Base-by-base conservation (phyloP, 2,113 vertebrate genomes). In the Lethenteron camtschaticum region DNA sequence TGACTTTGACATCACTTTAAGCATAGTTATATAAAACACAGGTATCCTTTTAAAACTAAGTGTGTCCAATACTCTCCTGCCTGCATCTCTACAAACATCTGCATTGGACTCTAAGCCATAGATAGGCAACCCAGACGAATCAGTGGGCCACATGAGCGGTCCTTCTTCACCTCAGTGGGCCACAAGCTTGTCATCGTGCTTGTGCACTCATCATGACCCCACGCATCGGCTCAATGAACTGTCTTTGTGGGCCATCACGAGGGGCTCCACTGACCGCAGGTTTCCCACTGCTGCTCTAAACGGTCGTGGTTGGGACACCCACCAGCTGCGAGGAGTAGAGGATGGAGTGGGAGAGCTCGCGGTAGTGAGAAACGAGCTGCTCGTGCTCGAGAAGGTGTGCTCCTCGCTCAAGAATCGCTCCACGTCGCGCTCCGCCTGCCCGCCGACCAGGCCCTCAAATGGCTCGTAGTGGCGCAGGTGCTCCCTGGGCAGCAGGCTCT, bases 401-500 rank as follows among this genome's bases (percentile, higher is more conserved):
- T 80, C 75, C 73, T 84, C 80, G 8, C 68, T 56, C 56, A 95
- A 80, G 75, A 90, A 88, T 7, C 77, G 75, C 20, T 84, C 80
- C 12, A 79, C 73, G n/a, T 87, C 82, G 60, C 74, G 71, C 69
- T 88, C 84, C 2, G 84, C 84, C 77, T 85, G 81, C 71, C 69
- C 83, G 73, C 75, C 84, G 58, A 89, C 75, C 74, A 95, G 75
- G 8, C 80, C 70, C 0, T 78, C 71, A 24, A 88, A 92, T 70
- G 85, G 84, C 75, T 90, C 84, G 57, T 84, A 91, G 18, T 83
- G 72, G 12, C 70, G 80, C 60, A 86, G 68, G 58, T 87, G 82
- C 58, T 85, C 79, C 0, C 1, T 75, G 5, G 86, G 86, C 58
- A 77, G 80, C 11, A 74, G 6, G 1, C 84, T 82, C 78, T 87